phyloP scores from a whole-genome alignment of 2,888 invertebrate genomes.

The Melanchra persicariae region DNA sequence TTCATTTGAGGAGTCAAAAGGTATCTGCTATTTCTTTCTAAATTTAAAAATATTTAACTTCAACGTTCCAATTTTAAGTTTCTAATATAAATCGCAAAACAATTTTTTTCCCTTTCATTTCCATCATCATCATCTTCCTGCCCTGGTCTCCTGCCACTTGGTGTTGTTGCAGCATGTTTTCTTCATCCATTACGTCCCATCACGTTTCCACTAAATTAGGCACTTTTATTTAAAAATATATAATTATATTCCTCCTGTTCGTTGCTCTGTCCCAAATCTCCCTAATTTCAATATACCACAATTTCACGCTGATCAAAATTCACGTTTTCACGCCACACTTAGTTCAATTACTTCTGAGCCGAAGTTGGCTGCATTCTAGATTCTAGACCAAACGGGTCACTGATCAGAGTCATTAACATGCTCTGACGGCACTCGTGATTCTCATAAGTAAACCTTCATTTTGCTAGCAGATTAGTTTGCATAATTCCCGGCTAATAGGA shows the following conservation, averaged over 20 bases:
- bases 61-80: too few species aligned
- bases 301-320: slow-evolving; percentile 39
- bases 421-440: slow-evolving; percentile 36
- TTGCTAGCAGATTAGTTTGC: slow-evolving; percentile 17
- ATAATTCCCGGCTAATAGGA: not conserved
- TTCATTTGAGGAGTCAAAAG: not conserved
- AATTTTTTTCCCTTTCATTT: too few species aligned
- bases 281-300: slow-evolving; percentile 32
- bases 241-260: too few species aligned
- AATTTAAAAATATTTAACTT: too few species aligned
- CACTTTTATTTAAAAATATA: too few species aligned
- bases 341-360: slow-evolving; percentile 46
- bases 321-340: slow-evolving; percentile 40
- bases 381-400: slow-evolving; percentile 53
- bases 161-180: not conserved
- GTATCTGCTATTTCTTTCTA: too few species aligned
- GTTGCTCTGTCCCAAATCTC: not conserved
- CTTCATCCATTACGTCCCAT: not conserved
- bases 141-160: not conserved
- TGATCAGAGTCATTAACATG: slow-evolving; percentile 50
- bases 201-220: too few species aligned
- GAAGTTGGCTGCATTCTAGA: slow-evolving; percentile 40
- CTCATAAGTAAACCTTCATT: slow-evolving; percentile 25
- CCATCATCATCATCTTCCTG: not conserved
- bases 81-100: too few species aligned